Percentiles rank a stretch among this genome's conserved stretches.
Conservation (phyloP, 2,888 invertebrate species). For the Graphium colonna region DNA sequence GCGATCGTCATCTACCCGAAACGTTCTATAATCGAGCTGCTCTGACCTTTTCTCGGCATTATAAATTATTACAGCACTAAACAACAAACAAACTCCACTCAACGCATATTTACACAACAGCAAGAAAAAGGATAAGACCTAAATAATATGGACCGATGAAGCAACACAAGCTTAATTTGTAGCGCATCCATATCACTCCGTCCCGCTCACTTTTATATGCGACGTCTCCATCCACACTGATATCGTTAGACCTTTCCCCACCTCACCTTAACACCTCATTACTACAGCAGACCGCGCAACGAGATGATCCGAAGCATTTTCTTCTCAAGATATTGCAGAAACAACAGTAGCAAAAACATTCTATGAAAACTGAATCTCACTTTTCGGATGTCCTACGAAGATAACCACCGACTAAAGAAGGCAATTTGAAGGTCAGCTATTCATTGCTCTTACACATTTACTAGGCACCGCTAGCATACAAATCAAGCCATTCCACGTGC, state of each 20-base stretch:
- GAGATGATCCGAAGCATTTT: conserved; percentile 32
- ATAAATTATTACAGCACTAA: background rate
- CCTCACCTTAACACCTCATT: conserved; percentile 24
- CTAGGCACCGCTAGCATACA: conserved; percentile 12
- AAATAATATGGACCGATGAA: conserved; percentile 26
- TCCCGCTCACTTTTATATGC: conserved; percentile 30
- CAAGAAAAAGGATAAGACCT: conserved; percentile 27
- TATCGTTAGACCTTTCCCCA: conserved; percentile 27
- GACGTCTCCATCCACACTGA: conserved; percentile 42
- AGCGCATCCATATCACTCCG: conserved; percentile 26
- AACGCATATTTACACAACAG: background rate
- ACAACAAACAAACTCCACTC: background rate
- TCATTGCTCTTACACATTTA: conserved; percentile 5
- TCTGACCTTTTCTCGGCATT: background rate
- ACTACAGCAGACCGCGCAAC: conserved; percentile 30
- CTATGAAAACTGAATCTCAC: conserved; percentile 39
- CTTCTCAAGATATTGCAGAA: conserved; percentile 3
- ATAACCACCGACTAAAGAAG: conserved; percentile 19
- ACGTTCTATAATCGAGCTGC: background rate
- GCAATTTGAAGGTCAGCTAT: conserved; percentile 20
- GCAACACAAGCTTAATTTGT: background rate
- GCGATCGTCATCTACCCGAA: background rate
- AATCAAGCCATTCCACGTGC: conserved; percentile 3
- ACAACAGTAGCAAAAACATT: conserved; percentile 39
- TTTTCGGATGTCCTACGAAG: background rate